Conservation (phyloP, 2,113 vertebrate genomes). For the Sylvia atricapilla region DNA sequence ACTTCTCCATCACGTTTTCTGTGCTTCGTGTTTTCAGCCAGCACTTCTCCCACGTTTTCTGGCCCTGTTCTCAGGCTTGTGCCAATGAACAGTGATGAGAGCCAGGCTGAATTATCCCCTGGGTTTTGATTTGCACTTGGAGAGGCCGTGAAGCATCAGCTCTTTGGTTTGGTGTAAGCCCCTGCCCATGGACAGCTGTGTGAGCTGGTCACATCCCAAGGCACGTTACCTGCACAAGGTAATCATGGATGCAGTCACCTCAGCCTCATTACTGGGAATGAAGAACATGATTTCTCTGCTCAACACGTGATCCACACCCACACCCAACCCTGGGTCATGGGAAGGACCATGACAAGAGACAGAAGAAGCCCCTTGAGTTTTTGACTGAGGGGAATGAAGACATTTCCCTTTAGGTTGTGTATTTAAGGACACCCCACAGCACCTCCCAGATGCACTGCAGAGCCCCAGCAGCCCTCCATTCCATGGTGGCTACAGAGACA, state of each 20-base stretch:
- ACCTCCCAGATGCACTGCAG: neutral
- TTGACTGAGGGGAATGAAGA: neutral
- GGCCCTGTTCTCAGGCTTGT: neutral
- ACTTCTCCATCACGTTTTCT: neutral
- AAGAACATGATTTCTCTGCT: neutral
- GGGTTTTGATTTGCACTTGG: neutral
- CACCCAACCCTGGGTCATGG: neutral
- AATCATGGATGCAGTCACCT: neutral
- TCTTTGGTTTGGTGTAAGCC: neutral
- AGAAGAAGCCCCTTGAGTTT: neutral
- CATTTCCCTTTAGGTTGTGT: neutral
- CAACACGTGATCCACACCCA: fast-evolving
- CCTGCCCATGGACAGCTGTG: neutral
- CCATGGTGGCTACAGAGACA: neutral
- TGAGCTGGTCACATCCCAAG: neutral
- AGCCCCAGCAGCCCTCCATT: neutral
- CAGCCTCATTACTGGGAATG: fast-evolving
- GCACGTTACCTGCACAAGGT: fast-evolving
- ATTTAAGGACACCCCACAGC: neutral
- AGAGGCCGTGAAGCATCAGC: neutral
- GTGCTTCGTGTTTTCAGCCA: neutral
- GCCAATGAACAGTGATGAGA: fast-evolving
- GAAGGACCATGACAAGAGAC: neutral
- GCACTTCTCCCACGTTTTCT: neutral
- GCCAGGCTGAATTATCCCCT: neutral